Percentiles rank a stretch among this genome's conserved stretches.
Evolutionary conservation across 2,888 invertebrate species (phyloP).

Genomic region (Arenicola marina): DNA sequence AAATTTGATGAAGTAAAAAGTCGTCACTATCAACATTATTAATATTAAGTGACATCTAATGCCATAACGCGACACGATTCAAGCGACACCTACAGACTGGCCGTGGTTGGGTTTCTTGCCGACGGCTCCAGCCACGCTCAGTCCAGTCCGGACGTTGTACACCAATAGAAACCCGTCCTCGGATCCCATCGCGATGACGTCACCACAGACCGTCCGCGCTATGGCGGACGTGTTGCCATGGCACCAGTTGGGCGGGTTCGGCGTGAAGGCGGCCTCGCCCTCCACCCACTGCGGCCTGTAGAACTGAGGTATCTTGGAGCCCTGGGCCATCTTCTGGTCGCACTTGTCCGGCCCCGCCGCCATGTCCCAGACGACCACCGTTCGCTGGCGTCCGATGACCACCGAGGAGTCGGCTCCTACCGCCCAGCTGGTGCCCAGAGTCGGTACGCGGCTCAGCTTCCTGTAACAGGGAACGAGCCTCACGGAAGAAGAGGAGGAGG

Average conservation of each 20-base stretch:
- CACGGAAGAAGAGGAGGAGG: too few species aligned
- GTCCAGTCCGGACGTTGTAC: background rate
- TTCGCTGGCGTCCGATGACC: conserved; percentile 32
- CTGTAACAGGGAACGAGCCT: conserved; percentile 40
- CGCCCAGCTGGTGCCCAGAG: conserved; percentile 37
- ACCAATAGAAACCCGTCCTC: background rate
- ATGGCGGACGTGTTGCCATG: background rate
- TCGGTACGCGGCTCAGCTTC: conserved; percentile 45
- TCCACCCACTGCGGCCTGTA: conserved; percentile 18
- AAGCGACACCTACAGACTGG: background rate
- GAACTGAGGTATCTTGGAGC: conserved; percentile 15
- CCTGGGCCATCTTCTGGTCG: conserved; percentile 40
- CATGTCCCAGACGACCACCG: conserved; percentile 47
- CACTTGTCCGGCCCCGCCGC: conserved; percentile 46
- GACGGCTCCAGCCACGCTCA: background rate
- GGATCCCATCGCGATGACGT: background rate
- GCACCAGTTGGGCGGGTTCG: background rate
- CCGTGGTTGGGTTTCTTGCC: conserved; percentile 5
- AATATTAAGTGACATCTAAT: too few species aligned
- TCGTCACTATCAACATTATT: too few species aligned
- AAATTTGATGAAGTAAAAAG: too few species aligned
- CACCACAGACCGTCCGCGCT: background rate
- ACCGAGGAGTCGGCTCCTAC: conserved; percentile 41
- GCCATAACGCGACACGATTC: too few species aligned
- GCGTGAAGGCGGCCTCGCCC: background rate